Evolutionary conservation across 2,888 invertebrate species (phyloP).

Genomic region (Noctua pronuba): DNA sequence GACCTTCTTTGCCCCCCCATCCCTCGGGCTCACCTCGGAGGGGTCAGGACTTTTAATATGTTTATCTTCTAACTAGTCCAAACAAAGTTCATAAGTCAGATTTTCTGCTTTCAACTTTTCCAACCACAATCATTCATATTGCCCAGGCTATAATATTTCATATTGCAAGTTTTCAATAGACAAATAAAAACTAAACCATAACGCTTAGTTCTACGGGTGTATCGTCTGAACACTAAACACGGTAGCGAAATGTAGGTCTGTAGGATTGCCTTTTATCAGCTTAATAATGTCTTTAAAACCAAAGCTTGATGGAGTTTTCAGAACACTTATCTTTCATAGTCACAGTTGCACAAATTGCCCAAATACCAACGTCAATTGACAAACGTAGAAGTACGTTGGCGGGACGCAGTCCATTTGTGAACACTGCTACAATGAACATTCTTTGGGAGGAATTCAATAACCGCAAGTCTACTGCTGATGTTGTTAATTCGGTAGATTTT

Average conservation of each 20-base stretch:
- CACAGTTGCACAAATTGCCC: not conserved
- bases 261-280: not conserved
- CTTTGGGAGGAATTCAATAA: slow-evolving; percentile 29
- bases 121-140: no score
- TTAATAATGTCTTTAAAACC: not conserved
- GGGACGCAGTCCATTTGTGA: not conserved
- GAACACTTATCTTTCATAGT: not conserved
- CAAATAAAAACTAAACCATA: not conserved
- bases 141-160: no score
- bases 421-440: slow-evolving; percentile 17
- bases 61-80: no score
- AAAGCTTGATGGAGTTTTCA: no score
- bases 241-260: no score
- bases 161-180: not conserved
- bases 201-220: not conserved
- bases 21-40: no score
- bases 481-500: not conserved
- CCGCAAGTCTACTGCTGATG: not conserved
- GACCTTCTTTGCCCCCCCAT: no score
- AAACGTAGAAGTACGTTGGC: not conserved
- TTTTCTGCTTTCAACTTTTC: no score
- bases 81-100: no score
- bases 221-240: not conserved
- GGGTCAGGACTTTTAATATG: no score
- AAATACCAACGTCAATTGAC: not conserved